Evolutionary conservation across 2,113 vertebrate species (phyloP), one percentile per base, ranked within the genome.

Genomic region (Zosterops pallidus): DNA sequence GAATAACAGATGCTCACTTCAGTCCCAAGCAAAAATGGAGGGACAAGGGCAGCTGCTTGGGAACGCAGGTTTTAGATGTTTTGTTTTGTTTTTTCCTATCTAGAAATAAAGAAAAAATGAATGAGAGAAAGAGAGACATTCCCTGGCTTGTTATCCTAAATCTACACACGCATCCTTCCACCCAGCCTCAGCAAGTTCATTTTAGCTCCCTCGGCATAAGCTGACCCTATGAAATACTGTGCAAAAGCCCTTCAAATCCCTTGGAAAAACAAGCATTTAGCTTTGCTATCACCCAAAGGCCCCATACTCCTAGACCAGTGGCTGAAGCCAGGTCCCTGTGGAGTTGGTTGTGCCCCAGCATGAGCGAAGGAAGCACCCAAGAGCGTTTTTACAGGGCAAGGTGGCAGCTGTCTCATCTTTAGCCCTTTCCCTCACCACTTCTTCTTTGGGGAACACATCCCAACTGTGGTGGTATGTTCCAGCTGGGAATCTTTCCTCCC

Each of bases 1-100:
- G 90, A 95, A 53, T 63, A 92, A 86, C 95, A 95, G 93, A 81
- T 91, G 93, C 89, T 95, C 63, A 79, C 69, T 88, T 74, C 76
- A 75, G 90, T 95, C 95, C 95, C 88, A 94, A 77, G 63, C 29
- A 1, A 96, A 83, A 93, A 92, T 49, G 52, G 39, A 86, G 93
- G 89, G 90, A 95, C 80, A 79, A 65, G 52, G 86, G 93, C 89
- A 96, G 81, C 94, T 92, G 92, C 90, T 86, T 92, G 93, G 86
- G 85, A 96, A 91, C 12, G 28, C 87, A 91, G 86, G 79, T 94
- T 97, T 97, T 95, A 96, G 83, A 94, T 90, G 91, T 53, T 35
- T 50, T 67, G 47, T 31, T 29, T 47, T 96, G 49, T 31, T 29
- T 47, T 96, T 89, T 90, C 49, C 91, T 97, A 92, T 79, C 90